Conservation (phyloP, 2,888 invertebrate species). For the Drosophila monieri region DNA sequence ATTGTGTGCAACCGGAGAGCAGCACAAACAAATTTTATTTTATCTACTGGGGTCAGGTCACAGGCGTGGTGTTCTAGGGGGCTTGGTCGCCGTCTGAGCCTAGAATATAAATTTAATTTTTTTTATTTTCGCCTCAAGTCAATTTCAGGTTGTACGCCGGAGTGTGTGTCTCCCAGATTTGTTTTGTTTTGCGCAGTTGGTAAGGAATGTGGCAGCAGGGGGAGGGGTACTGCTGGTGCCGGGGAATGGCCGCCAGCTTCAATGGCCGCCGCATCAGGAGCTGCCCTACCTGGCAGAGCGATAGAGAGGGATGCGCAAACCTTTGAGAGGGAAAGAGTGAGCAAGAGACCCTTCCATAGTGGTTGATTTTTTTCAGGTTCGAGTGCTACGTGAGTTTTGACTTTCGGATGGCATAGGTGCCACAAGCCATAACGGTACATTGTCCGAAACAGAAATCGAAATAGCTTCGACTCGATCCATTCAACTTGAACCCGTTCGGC, state of each 20-base stretch:
- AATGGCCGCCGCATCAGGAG: constrained; percentile 63
- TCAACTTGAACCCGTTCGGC: constrained; percentile 42
- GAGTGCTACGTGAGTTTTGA: constrained; percentile 28
- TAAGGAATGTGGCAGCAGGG: constrained; percentile 23
- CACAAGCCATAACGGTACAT: constrained; percentile 24
- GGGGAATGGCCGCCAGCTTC: constrained; percentile 58
- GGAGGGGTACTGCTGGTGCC: constrained; percentile 12
- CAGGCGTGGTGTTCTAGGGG: background rate
- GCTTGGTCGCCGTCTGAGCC: constrained; percentile 46
- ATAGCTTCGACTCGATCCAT: constrained; percentile 12
- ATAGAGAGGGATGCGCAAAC: constrained; percentile 30
- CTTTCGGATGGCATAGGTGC: constrained; percentile 16
- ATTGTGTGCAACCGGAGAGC: constrained; percentile 17
- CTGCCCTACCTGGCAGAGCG: constrained; percentile 31
- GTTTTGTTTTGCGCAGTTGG: constrained; percentile 44
- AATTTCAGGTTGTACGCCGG: constrained; percentile 35
- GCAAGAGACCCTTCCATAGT: constrained; percentile 30
- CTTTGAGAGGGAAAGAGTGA: constrained; percentile 6
- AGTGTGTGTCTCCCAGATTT: constrained; percentile 29
- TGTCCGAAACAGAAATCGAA: constrained; percentile 12
- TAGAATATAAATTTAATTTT: constrained; percentile 78
- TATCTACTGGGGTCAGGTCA: constrained; percentile 15
- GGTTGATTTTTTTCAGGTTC: constrained; percentile 44
- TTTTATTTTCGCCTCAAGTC: constrained; percentile 32
- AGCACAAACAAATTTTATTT: constrained; percentile 42